Evolutionary conservation across 2,888 invertebrate species (phyloP).

Genomic region (Molanna angustata): DNA sequence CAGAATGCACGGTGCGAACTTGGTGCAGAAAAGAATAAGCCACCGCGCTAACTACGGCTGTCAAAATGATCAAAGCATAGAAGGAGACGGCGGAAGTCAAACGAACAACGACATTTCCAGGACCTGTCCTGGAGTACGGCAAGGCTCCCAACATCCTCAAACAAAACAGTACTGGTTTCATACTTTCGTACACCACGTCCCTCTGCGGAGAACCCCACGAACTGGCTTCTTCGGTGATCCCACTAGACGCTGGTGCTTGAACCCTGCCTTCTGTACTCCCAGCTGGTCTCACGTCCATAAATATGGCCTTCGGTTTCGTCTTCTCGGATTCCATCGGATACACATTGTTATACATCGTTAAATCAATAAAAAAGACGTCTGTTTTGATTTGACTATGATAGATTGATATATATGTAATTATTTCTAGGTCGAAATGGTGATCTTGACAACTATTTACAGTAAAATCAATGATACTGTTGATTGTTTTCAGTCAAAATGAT

Average conservation of each 20-base stretch:
- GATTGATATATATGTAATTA: no score
- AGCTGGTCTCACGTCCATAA: conserved; percentile 47
- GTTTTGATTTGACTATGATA: no score
- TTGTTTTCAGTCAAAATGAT: no score
- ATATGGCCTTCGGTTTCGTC: conserved; percentile 35
- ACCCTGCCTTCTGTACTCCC: conserved; percentile 34
- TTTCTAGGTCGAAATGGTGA: no score
- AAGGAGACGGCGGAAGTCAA: conserved; percentile 55
- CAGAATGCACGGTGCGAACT: conserved; percentile 57
- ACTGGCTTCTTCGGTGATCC: not conserved
- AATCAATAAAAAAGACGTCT: no score
- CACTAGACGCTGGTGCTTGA: not conserved
- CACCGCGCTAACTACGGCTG: conserved; percentile 54
- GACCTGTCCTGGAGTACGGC: conserved; percentile 54
- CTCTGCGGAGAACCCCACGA: conserved; percentile 5
- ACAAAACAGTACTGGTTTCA: conserved; percentile 48
- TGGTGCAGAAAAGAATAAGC: conserved; percentile 61
- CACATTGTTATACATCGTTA: no score
- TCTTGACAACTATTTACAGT: no score
- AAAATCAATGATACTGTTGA: conserved; percentile 1
- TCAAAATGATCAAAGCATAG: conserved; percentile 56
- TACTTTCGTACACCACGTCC: conserved; percentile 50
- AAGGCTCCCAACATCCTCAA: conserved; percentile 59
- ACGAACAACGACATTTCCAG: conserved; percentile 50
- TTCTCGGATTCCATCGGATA: not conserved